Evolutionary conservation across 2,888 invertebrate genomes (phyloP), one percentile per base, ranked within the genome.

Genomic region (Cylindroiulus punctatus): DNA sequence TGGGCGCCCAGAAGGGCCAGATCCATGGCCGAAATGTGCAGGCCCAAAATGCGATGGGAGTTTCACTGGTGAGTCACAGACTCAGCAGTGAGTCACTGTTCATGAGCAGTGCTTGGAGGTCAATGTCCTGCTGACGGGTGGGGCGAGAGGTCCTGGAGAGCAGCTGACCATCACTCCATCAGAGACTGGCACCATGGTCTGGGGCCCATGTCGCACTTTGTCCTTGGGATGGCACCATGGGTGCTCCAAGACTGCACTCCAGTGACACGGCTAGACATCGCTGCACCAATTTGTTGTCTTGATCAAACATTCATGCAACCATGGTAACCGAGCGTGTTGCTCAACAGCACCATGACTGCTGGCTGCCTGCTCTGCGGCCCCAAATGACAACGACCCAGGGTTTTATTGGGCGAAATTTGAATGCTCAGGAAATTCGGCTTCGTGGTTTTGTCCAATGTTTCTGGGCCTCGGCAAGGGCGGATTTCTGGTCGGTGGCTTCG

Each of bases 321-420:
- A 65, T 65, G 65, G 65, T 65, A 65, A 65, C 65, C 65, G n/a
- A 26, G n/a, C 10, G 36, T 36, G n/a, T 52, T 47, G 47, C 47
- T 47, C 47, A 47, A 57, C 12, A 2, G 1, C 10, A n/a, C 65
- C 26, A 65, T n/a, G 7, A 65, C 8, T 65, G 65, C 65, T 57
- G 57, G 12, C 4, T 65, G 10, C 4, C n/a, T n/a, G 52, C 5
- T n/a, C 52, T 52, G n/a, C 12, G 14, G 22, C 19, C 65, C n/a
- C n/a, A 65, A 65, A 65, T 65, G 65, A 65, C 65, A 65, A 65
- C 65, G 65, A 65, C 65, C 65, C 65, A n/a, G 22, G 5, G n/a
- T 19, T 57, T 57, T 57, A 57, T 57, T 19, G 19, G n/a, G 2
- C 57, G n/a, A 22, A 26, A 65, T 65, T 44, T 65, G 10, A 26